Evolutionary conservation across 2,797 vertebrate genomes (phyloP), one percentile per base, ranked within the genome.

Genomic region (Urosaurus nigricauda): DNA sequence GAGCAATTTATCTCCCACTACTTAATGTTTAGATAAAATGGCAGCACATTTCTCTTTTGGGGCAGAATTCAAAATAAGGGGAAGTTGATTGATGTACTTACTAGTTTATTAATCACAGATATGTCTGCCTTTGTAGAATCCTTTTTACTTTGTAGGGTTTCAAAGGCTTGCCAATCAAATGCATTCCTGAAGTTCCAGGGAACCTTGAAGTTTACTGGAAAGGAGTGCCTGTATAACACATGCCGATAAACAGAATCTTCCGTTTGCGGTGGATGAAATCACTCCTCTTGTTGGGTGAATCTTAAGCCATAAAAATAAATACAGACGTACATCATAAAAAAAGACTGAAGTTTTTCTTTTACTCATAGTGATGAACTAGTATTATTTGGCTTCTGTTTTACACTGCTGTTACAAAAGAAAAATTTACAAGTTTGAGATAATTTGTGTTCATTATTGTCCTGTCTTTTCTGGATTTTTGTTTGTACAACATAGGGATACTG

Each of bases 321-420:
- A 32, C 6, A 13, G 40, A 29, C 19, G 32, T 26, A 24, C 1
- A 1, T 29, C 0, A 0, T 56, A 73, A 16, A 32, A 43, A 74
- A 79, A 29, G 14, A 32, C 26, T 24, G 60, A 58, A 21, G 43
- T 32, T 40, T 40, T 65, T 73, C 11, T 56, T 32, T 40, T 85
- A 43, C 9, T 37, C 16, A 29, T 86, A 24, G 1, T 78, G 17
- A 79, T 77, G 37, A 60, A 58, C 60, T 83, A 53, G 24, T 24
- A 75, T 17, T 40, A 14, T 77, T 43, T 88, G 53, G 80, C n/a
- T 58, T 51, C 68, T 0, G 0, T n/a, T 75, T 60, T 51, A 73
- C 87, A 43, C 8, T 0, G 0, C 29, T 40, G 9, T 79, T 74
- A 84, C 35, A 43, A 73, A 37, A 26, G 17, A 65, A 80, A 73